Percentiles rank a stretch among this genome's conserved stretches.
Evolutionary conservation across 2,113 vertebrate species (phyloP).

Genomic region (Sus scrofa): T2T-Sscrofa CM000817.6:71389001-71389500

Average conservation of each 20-base stretch:
- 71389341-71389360: conserved; percentile 92
- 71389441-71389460: conserved; percentile 69
- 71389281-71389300: conserved; percentile 89
- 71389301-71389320: conserved; percentile 92
- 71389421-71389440: conserved; percentile 86
- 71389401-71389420: conserved; percentile 90
- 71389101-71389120: conserved; percentile 90
- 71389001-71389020: conserved; percentile 88
- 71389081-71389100: conserved; percentile 92
- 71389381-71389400: conserved; percentile 91
- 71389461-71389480: conserved; percentile 73
- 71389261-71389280: conserved; percentile 89
- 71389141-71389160: conserved; percentile 95
- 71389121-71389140: conserved; percentile 94
- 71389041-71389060: conserved; percentile 92
- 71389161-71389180: conserved; percentile 95
- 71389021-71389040: conserved; percentile 88
- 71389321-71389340: conserved; percentile 92
- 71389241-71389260: conserved; percentile 92
- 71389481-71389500: background rate
- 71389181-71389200: conserved; percentile 97
- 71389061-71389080: conserved; percentile 90
- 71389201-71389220: conserved; percentile 93
- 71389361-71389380: conserved; percentile 91
- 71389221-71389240: conserved; percentile 90